Conservation (phyloP, 2,797 vertebrate genomes). For the Poecile montanus region DNA sequence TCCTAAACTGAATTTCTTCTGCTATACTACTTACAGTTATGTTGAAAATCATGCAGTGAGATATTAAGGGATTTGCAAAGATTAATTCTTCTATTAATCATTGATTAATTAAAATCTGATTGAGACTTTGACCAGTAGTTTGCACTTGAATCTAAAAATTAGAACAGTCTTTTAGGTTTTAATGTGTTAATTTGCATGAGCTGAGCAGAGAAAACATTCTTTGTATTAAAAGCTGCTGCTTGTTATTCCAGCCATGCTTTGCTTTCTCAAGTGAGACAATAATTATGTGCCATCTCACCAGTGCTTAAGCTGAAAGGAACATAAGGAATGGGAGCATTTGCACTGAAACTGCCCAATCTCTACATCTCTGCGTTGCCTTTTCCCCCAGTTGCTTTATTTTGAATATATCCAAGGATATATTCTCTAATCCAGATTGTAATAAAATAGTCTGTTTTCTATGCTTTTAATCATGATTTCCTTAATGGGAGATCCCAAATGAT, state of each 20-base stretch:
- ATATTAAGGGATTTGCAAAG: neutral
- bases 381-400: neutral
- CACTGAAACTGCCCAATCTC: neutral
- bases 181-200: neutral
- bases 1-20: neutral
- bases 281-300: slow-evolving; percentile 5
- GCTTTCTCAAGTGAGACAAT: neutral
- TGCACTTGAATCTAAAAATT: neutral
- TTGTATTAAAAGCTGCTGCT: slow-evolving; percentile 10
- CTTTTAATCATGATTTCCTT: neutral
- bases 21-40: neutral
- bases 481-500: neutral
- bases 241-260: slow-evolving; percentile 1
- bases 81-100: neutral
- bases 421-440: neutral
- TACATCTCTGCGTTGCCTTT: neutral
- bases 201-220: neutral
- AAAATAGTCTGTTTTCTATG: neutral
- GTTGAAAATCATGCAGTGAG: neutral
- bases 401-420: neutral
- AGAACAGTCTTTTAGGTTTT: neutral
- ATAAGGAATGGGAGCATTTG: neutral
- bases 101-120: neutral
- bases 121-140: neutral
- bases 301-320: neutral